Evolutionary conservation across 2,113 vertebrate genomes (phyloP), one percentile per base, ranked within the genome.

Genomic region (Varanus komodoensis): DNA sequence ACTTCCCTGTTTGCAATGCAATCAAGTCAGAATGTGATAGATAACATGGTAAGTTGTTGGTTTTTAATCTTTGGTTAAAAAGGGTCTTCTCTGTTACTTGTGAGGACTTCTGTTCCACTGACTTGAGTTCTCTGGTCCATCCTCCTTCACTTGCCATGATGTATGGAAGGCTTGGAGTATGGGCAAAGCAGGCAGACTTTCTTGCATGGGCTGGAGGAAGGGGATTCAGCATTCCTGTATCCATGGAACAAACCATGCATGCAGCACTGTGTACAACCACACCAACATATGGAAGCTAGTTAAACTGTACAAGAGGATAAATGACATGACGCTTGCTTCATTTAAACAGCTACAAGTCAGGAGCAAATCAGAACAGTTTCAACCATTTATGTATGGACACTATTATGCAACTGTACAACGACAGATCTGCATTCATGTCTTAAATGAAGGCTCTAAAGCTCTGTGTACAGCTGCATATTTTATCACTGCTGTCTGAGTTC

Each of bases 11-110:
- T 98, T 94, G 95, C 96, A 81, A 93, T 97, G 12, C 98, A 98
- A 82, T 93, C 97, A 85, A 95, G 95, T 75, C 97, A 97, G 90
- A 96, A 94, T 90, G 90, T 97, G 89, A 89, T 97, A 90, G 96
- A 98, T 92, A 93, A 96, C 75, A 95, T 98, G 98, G 99, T 99
- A 95, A 98, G 98, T 97, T 90, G n/a, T 75, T 80, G 17, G 0
- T 89, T 93, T 95, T 52, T 88, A 34, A 89, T 93, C 54, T 3
- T 34, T 67, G 78, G 14, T 93, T 89, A 92, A 88, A 86, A 71
- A 34, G 83, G 82, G 52, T 14, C 0, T 73, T 93, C 82, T 50
- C 52, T 50, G 44, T 52, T 68, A 21, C 32, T 69, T 84, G 4
- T 8, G 74, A 84, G 87, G 29, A 15, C 75, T 83, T 67, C 86